A percentile compares a stretch with the other conserved stretches of the same genome.
These are phyloP conservation scores for Spea hammondii DNA, from an alignment of 2,797 vertebrate genomes.

Conservation along the genomic window DNA sequence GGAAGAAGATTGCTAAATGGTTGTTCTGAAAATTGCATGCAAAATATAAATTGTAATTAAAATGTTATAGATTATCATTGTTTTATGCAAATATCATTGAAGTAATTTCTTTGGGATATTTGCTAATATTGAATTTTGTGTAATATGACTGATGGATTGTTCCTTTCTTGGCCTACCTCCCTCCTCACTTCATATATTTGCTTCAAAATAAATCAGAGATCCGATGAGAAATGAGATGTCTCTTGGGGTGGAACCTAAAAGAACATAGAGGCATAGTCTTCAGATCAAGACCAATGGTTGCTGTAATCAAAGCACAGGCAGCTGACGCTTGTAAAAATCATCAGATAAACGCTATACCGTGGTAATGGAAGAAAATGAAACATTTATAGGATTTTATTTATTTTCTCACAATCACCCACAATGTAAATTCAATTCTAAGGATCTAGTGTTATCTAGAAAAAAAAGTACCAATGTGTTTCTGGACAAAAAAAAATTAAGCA, in stretches of 20 bases:
- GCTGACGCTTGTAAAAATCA: background rate
- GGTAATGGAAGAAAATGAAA: no score
- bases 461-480: no score
- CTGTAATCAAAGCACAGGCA: background rate
- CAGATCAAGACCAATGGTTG: background rate
- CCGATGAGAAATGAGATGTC: slow-evolving; percentile 1
- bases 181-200: slow-evolving; percentile 24
- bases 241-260: background rate
- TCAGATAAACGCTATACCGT: background rate
- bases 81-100: slow-evolving; percentile 51
- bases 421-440: no score
- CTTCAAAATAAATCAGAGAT: slow-evolving; percentile 19
- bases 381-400: no score
- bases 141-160: slow-evolving; percentile 56
- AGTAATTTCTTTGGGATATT: slow-evolving; percentile 50
- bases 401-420: no score
- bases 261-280: background rate
- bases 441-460: no score
- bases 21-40: slow-evolving; percentile 13
- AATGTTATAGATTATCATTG: slow-evolving; percentile 50
- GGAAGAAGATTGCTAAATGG: background rate
- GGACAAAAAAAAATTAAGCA: no score
- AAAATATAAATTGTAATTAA: slow-evolving; percentile 51
- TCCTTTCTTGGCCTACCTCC: slow-evolving; percentile 4
- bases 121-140: slow-evolving; percentile 54